These are phyloP conservation scores for Corydoras sp. DNA, from an alignment of 2,113 vertebrate genomes.

Conservation along the genomic window DNA sequence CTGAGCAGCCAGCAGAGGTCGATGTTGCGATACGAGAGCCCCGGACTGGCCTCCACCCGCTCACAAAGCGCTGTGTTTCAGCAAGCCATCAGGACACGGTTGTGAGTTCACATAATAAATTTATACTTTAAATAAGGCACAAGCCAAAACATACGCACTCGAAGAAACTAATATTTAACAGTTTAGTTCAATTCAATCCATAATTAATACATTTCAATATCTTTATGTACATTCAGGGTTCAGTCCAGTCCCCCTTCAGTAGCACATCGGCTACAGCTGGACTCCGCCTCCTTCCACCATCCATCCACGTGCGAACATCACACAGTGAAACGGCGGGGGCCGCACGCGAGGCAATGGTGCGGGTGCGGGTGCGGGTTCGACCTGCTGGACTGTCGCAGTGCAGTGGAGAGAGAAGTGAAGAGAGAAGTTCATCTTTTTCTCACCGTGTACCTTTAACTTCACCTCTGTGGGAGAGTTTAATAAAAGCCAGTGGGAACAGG, in stretches of 20 bases:
- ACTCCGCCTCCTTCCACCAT: conserved; percentile 4
- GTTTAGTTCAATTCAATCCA: conserved; percentile 32
- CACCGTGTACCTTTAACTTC: too few species aligned
- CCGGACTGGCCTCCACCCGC: background rate
- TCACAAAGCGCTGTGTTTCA: background rate
- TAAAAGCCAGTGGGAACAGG: too few species aligned
- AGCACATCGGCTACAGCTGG: conserved; percentile 10
- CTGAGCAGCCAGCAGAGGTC: too few species aligned
- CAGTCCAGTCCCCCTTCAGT: conserved; percentile 29
- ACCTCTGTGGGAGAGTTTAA: too few species aligned
- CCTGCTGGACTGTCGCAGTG: background rate
- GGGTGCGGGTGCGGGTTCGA: too few species aligned
- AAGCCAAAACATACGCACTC: conserved; percentile 65
- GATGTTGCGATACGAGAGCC: background rate
- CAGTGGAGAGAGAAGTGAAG: background rate
- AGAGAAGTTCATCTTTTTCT: background rate
- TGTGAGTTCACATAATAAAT: conserved; percentile 23
- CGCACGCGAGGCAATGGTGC: too few species aligned
- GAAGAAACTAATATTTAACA: conserved; percentile 13
- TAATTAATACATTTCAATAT: conserved; percentile 38
- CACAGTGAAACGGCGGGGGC: too few species aligned
- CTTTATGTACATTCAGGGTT: conserved; percentile 45
- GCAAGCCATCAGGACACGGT: background rate
- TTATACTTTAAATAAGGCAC: conserved; percentile 79
- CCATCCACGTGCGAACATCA: background rate